phyloP scores from a whole-genome alignment of 2,797 vertebrate species.

The Eospalax fontanierii region DNA sequence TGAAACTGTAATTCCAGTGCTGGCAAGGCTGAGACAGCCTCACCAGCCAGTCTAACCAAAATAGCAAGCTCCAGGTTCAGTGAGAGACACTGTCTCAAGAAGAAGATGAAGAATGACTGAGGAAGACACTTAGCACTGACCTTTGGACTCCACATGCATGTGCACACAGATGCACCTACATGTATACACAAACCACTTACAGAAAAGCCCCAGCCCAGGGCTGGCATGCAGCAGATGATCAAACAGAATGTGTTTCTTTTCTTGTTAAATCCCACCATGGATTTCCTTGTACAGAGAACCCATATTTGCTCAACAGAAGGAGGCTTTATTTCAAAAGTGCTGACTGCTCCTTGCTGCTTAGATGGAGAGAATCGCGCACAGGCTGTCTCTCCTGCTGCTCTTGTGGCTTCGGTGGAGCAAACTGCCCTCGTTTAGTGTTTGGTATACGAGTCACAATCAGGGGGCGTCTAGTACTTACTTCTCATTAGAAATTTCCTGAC shows the following conservation, averaged over 20 bases:
- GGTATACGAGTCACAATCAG: not conserved
- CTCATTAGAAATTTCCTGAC: not conserved
- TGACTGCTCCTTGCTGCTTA: not conserved
- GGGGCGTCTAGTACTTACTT: not conserved
- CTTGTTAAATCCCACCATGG: not conserved
- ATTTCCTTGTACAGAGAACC: constrained; percentile 31
- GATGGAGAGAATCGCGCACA: not conserved
- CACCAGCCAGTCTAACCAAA: not conserved
- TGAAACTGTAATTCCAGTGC: not conserved
- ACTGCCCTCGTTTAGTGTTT: not conserved
- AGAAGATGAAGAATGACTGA: not conserved
- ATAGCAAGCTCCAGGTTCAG: not conserved
- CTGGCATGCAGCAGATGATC: not conserved
- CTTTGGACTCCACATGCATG: not conserved
- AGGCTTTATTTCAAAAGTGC: not conserved
- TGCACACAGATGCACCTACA: not conserved
- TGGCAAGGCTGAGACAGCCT: not conserved
- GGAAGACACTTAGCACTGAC: not conserved
- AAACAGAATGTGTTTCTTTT: not conserved
- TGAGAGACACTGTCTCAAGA: not conserved
- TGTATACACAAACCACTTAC: not conserved
- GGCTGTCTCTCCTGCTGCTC: not conserved
- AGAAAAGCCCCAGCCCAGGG: not conserved
- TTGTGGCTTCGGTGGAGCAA: not conserved
- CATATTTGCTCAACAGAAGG: not conserved